phyloP scores from a whole-genome alignment of 2,797 vertebrate species.

The Oryzias sinensis region DNA sequence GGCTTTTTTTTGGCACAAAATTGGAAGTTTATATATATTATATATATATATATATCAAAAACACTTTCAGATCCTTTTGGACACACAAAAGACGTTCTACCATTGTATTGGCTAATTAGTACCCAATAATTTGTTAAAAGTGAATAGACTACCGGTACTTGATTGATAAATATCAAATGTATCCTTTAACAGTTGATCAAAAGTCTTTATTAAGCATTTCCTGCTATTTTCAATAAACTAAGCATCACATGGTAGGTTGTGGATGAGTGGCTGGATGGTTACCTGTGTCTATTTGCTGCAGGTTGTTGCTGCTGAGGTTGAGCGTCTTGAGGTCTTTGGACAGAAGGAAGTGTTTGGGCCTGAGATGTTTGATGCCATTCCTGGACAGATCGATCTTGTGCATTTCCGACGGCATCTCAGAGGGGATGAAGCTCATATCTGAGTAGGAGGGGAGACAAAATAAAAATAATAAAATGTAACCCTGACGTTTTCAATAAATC shows the following conservation, averaged over 20 bases:
- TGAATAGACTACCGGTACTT: too few species aligned
- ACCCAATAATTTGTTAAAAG: too few species aligned
- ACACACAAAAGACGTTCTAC: too few species aligned
- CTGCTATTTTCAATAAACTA: too few species aligned
- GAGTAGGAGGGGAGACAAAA: slow-evolving; percentile 48
- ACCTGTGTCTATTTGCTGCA: slow-evolving; percentile 89
- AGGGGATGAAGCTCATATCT: slow-evolving; percentile 89
- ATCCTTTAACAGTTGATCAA: too few species aligned
- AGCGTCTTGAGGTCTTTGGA: slow-evolving; percentile 89
- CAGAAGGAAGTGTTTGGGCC: slow-evolving; percentile 87
- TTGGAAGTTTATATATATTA: too few species aligned
- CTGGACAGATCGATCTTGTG: slow-evolving; percentile 90
- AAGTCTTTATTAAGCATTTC: too few species aligned
- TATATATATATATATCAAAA: too few species aligned
- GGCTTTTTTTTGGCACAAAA: too few species aligned
- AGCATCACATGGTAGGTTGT: not conserved
- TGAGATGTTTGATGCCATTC: slow-evolving; percentile 89
- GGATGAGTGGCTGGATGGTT: slow-evolving; percentile 1
- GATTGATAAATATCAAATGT: too few species aligned
- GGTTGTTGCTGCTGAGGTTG: slow-evolving; percentile 91
- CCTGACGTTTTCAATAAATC: not conserved
- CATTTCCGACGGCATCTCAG: slow-evolving; percentile 86
- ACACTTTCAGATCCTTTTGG: too few species aligned
- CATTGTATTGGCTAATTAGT: too few species aligned
- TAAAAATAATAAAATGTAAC: slow-evolving; percentile 31